Base-by-base conservation (phyloP, 2,888 invertebrate genomes). In the Orthonevra nobilis region DNA sequence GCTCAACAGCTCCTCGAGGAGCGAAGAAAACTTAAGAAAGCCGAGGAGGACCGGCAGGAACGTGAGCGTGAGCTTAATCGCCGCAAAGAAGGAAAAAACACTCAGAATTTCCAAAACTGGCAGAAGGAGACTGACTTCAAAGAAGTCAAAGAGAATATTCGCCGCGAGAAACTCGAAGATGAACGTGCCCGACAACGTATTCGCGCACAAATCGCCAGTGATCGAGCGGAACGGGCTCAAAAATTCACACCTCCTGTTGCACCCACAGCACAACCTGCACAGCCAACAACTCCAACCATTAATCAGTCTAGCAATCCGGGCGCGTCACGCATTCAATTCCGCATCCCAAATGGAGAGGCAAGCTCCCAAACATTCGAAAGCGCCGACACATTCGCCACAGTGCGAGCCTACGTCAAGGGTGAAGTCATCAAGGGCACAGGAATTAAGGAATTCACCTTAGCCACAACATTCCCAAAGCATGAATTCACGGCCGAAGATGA, bases 391-490 rank as follows among this genome's bases (percentile, higher is more conserved):
- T 89, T 97, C 2, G 89, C 89, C 0, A 90, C 91, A n/a, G 89
- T 91, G 34, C 88, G 90, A 2, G 83, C 83, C 14, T 90, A 88
- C 83, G 88, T 90, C 1, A 85, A 84, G 32, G 63, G 23, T 1
- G 84, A 84, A 64, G 46, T 89, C 60, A 42, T 89, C 74, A 64
- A 85, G 56, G 83, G 85, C 15, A 85, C 86, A 5, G 85, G 86
- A n/a, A 85, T 87, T 42, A 91, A 90, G 0, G 89, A 92, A 60
- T 95, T 95, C 85, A 90, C 92, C 0, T 89, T 97, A 70, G 94
- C 95, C 75, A 97, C 97, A 1, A 94, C 92, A 85, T 98, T 96
- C 90, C 98, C 98, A 10, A 94, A 93, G 86, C 96, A 95, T 89
- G 92, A 97, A 81, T 98, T 97, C 87, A 91, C 91, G 1, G 91